These are phyloP conservation scores for Ostrea denselamellosa DNA, from an alignment of 1,140 invertebrate species.

Conservation along the genomic window DNA sequence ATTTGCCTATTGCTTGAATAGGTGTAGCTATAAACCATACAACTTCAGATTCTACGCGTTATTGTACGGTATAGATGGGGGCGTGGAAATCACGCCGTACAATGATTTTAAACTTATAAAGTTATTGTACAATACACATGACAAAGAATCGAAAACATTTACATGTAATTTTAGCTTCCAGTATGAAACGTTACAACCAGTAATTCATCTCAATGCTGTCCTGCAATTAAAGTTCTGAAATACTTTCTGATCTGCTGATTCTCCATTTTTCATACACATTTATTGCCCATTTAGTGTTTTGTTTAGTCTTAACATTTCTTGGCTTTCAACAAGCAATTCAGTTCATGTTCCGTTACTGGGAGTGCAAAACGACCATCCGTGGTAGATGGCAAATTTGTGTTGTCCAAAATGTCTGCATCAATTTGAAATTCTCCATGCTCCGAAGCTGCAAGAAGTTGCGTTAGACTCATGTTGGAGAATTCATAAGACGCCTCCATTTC, in stretches of 20 bases:
- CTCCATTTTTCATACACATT: conserved; percentile 37
- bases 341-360: neutral
- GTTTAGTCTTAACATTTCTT: conserved; percentile 29
- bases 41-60: too few species aligned
- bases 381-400: neutral
- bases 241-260: neutral
- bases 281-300: conserved; percentile 36
- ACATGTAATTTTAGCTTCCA: neutral
- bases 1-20: too few species aligned
- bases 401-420: neutral
- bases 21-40: too few species aligned
- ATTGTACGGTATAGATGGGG: too few species aligned
- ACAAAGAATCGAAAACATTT: too few species aligned
- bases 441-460: neutral
- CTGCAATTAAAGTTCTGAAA: neutral
- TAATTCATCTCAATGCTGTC: neutral
- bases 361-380: neutral
- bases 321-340: neutral
- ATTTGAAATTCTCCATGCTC: neutral
- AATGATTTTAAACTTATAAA: too few species aligned
- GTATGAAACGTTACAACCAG: neutral
- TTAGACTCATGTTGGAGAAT: neutral
- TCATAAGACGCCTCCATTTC: neutral
- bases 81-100: too few species aligned
- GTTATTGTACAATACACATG: too few species aligned